Percentiles rank a stretch among this genome's conserved stretches.
Evolutionary conservation across 2,113 vertebrate genomes (phyloP).

Genomic region (Rattus norvegicus): GRCr8 NC_086026.1:130593501-130594000

Average conservation of each 20-base stretch:
- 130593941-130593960: background rate
- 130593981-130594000: background rate
- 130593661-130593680: conserved; percentile 52
- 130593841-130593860: background rate
- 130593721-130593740: conserved; percentile 72
- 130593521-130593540: conserved; percentile 64
- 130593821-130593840: background rate
- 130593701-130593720: conserved; percentile 68
- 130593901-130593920: background rate
- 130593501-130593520: conserved; percentile 59
- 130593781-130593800: conserved; percentile 43
- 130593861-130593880: background rate
- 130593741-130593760: conserved; percentile 64
- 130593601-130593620: conserved; percentile 53
- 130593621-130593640: conserved; percentile 72
- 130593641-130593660: conserved; percentile 75
- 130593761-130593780: conserved; percentile 66
- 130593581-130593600: background rate
- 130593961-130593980: background rate
- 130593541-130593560: conserved; percentile 33
- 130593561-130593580: background rate
- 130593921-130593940: background rate
- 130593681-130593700: conserved; percentile 71
- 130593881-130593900: background rate
- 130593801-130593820: conserved; percentile 56